Base-by-base conservation (phyloP, 2,797 vertebrate genomes). In the Phoxinus dragarum region DNA sequence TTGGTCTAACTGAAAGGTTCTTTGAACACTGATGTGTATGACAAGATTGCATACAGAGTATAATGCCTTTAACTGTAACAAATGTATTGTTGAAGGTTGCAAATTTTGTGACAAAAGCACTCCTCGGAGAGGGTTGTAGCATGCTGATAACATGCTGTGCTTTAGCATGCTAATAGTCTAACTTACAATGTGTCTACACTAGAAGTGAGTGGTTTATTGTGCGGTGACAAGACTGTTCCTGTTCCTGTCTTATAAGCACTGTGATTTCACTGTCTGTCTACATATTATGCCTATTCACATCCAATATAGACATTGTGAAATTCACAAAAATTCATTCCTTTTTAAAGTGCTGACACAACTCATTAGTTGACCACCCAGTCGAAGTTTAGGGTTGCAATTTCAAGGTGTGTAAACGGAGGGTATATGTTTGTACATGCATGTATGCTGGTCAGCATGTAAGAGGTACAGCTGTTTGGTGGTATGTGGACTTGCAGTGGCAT, bases 391-490 rank as follows among this genome's bases (percentile, higher is more conserved):
- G 23, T 81, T 67, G 31, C 44, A 16, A 34, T 66, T 84, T 17
- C 4, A 56, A 52, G 36, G 36, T 76, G 66, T 61, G 66, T 59
- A 42, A 59, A 72, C 9, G 40, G 27, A 78, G 6, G 49, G 14
- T 59, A 6, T 21, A 73, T 79, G 54, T 42, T 69, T 84, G 67
- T 38, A 67, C 52, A 80, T 75, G 23, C 68, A 31, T 76, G 67
- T 52, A 75, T 66, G 68, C 71, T 75, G 86, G 82, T 87, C 56
- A 77, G 69, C 42, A 23, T 49, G 67, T 80, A 40, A 11, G 68
- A 59, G 83, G 81, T 86, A 94, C 94, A 95, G 92, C 93, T 95
- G 94, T 94, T 94, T 94, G 91, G 72, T 84, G 93, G 93, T 94
- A 94, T 95, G 92, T 12, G 14, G 84, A 91, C 90, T 90, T 91